These are phyloP conservation scores for Metopolophium dirhodum DNA, from an alignment of 1,140 invertebrate genomes.

Conservation along the genomic window DNA sequence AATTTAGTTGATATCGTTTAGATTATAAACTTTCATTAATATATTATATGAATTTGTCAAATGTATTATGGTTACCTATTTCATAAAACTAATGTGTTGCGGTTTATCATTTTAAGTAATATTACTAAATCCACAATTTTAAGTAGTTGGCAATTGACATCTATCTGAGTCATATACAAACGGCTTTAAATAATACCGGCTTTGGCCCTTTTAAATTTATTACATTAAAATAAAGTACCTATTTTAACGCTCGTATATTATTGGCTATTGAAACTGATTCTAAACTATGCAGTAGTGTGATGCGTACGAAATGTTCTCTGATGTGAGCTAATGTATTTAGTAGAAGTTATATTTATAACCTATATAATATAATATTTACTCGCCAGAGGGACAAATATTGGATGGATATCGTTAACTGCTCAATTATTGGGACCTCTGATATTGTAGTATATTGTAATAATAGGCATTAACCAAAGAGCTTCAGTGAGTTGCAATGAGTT, in stretches of 20 bases:
- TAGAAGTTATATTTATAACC: background rate
- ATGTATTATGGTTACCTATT: background rate
- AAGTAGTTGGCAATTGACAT: background rate
- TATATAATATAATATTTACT: background rate
- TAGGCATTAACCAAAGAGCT: background rate
- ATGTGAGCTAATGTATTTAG: background rate
- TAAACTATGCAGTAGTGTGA: background rate
- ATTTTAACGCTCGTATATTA: background rate
- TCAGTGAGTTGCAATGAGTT: slow-evolving; percentile 4
- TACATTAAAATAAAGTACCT: background rate
- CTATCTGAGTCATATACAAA: background rate
- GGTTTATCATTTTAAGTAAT: background rate
- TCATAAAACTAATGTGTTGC: background rate
- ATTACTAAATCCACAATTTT: background rate
- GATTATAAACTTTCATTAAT: background rate
- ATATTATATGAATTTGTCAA: background rate
- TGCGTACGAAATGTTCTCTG: background rate
- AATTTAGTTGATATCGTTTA: background rate
- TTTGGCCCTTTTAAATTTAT: background rate
- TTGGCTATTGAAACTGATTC: background rate
- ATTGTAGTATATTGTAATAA: background rate
- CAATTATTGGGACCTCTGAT: background rate
- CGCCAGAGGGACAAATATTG: background rate
- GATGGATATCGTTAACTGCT: background rate
- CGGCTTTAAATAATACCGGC: background rate